Evolutionary conservation across 2,113 vertebrate genomes (phyloP).

Genomic region (Oenanthe oenanthe): DNA sequence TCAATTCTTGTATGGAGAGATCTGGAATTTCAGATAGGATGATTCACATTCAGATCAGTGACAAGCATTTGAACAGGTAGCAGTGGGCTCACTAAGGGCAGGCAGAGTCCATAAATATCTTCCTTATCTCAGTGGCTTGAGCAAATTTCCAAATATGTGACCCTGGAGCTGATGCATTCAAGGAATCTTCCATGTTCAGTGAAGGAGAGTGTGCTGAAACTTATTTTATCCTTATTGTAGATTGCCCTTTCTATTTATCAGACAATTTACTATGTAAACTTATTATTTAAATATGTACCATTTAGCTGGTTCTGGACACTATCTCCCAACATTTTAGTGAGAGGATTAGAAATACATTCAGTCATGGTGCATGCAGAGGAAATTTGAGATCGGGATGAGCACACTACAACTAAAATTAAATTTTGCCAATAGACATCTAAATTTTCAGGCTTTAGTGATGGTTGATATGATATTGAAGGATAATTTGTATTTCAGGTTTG

Average conservation of each 20-base stretch:
- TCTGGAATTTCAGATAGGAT: not conserved
- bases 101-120: not conserved
- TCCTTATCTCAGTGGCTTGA: not conserved
- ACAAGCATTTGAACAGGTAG: not conserved
- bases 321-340: not conserved
- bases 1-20: not conserved
- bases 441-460: not conserved
- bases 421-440: not conserved
- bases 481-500: not conserved
- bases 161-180: not conserved
- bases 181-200: not conserved
- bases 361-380: not conserved
- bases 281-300: not conserved
- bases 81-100: not conserved
- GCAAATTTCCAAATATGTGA: not conserved
- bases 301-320: not conserved
- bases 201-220: not conserved
- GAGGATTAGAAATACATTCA: not conserved
- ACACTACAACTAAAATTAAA: not conserved
- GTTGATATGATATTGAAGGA: not conserved
- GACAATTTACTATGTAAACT: not conserved
- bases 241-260: not conserved
- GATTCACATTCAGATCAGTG: not conserved
- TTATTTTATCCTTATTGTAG: not conserved
- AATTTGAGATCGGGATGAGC: not conserved